These are phyloP conservation scores for Agriotes lineatus DNA, from an alignment of 2,888 invertebrate species.

Conservation along the genomic window DNA sequence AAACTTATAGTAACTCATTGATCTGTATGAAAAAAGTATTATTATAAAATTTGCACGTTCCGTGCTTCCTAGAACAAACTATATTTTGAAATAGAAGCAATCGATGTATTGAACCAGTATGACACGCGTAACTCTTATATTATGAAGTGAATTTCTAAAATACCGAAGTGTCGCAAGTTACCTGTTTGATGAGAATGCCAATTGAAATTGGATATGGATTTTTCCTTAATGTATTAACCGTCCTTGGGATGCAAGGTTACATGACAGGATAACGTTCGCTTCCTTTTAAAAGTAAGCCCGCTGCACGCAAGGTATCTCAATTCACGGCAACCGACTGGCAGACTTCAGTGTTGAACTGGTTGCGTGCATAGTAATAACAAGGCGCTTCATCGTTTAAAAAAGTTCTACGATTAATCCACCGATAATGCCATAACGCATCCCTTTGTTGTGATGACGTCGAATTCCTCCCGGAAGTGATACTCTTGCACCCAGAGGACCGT, in stretches of 20 bases:
- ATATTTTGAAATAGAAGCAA: too few relatives aligned
- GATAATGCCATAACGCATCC: neutral
- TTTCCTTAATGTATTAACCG: slow-evolving; percentile 6
- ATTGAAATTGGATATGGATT: slow-evolving; percentile 9
- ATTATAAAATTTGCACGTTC: too few relatives aligned
- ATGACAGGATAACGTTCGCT: slow-evolving; percentile 29
- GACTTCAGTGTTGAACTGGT: slow-evolving; percentile 57
- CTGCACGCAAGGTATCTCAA: slow-evolving; percentile 48
- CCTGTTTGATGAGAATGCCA: too few relatives aligned
- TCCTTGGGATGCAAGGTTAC: slow-evolving; percentile 4
- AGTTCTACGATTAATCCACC: slow-evolving; percentile 18
- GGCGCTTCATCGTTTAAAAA: slow-evolving; percentile 57
- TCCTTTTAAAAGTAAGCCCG: slow-evolving; percentile 39
- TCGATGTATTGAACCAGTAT: too few relatives aligned
- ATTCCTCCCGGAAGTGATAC: neutral
- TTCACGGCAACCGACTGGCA: slow-evolving; percentile 52
- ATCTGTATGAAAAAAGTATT: too few relatives aligned
- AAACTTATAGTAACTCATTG: too few relatives aligned
- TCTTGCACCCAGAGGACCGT: neutral
- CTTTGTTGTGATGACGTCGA: too few relatives aligned
- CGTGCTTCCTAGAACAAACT: too few relatives aligned
- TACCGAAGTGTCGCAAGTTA: too few relatives aligned
- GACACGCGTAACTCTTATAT: too few relatives aligned
- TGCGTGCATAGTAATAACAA: slow-evolving; percentile 60
- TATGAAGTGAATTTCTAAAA: too few relatives aligned